Percentiles rank a stretch among this genome's conserved stretches.
Evolutionary conservation across 2,797 vertebrate species (phyloP).

Genomic region (Leptatherina wallacei): DNA sequence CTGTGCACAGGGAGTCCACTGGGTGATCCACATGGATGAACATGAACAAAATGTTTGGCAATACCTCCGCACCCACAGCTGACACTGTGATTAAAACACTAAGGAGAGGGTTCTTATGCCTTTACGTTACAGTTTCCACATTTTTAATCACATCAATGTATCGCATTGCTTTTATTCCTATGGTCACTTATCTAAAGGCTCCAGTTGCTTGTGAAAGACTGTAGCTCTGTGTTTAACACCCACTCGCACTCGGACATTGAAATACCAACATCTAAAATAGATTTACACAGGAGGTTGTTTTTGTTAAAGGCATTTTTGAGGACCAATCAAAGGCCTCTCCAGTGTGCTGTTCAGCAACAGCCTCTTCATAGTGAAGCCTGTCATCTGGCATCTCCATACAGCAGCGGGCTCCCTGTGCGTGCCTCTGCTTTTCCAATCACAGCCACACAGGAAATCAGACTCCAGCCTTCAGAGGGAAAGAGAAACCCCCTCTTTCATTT

Average conservation of each 20-base stretch:
- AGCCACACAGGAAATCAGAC: conserved; percentile 82
- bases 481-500: conserved; percentile 73
- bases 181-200: conserved; percentile 7
- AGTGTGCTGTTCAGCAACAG: conserved; percentile 53
- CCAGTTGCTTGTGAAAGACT: conserved; percentile 20
- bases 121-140: conserved; percentile 21
- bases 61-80: conserved; percentile 60
- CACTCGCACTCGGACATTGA: conserved; percentile 16
- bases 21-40: conserved; percentile 72
- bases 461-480: conserved; percentile 78
- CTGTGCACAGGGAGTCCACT: conserved; percentile 58
- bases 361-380: conserved; percentile 58
- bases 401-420: conserved; percentile 68
- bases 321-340: conserved; percentile 70
- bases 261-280: conserved; percentile 46
- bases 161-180: neutral
- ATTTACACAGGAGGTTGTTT: conserved; percentile 56
- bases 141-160: neutral
- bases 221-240: conserved; percentile 39
- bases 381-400: conserved; percentile 82
- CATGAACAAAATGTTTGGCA: conserved; percentile 70
- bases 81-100: conserved; percentile 46
- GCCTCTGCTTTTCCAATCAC: conserved; percentile 85
- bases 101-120: neutral
- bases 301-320: conserved; percentile 64